Percentiles rank a stretch among this genome's conserved stretches.
These are phyloP conservation scores for Trichosurus vulpecula DNA, from an alignment of 2,797 vertebrate species.

Conservation along the genomic window DNA sequence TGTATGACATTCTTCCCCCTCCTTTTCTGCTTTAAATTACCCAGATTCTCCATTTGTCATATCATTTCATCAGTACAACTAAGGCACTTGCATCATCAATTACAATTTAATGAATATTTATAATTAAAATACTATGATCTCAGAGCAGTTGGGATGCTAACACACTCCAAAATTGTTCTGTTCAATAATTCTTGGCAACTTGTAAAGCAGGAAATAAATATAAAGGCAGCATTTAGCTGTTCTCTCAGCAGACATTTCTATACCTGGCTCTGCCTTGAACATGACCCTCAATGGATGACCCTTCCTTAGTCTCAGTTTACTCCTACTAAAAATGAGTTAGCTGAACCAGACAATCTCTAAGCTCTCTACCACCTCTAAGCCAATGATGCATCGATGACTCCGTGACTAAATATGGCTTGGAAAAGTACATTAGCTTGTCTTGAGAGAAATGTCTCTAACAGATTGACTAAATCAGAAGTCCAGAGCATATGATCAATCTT, in stretches of 20 bases:
- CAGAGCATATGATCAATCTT: neutral
- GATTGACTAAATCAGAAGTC: neutral
- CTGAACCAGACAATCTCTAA: neutral
- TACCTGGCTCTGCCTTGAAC: neutral
- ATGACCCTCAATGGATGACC: neutral
- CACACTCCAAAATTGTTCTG: neutral
- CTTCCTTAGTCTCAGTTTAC: neutral
- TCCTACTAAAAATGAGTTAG: neutral
- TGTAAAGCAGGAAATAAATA: neutral
- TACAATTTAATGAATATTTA: neutral
- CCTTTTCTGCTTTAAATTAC: neutral
- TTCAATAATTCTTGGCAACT: neutral
- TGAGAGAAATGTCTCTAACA: neutral
- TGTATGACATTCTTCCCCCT: fast-evolving
- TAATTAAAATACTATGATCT: neutral
- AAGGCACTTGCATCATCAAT: neutral
- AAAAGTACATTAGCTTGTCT: neutral
- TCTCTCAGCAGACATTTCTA: neutral
- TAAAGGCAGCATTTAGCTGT: neutral
- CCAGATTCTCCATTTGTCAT: neutral
- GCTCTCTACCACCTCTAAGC: neutral
- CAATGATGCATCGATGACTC: neutral
- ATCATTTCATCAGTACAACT: neutral
- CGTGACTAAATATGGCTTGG: neutral
- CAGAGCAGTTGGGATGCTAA: neutral